phyloP scores from a whole-genome alignment of 92 coral and sea anemone genomes.

The Hydrozoanthus gracilis region DNA sequence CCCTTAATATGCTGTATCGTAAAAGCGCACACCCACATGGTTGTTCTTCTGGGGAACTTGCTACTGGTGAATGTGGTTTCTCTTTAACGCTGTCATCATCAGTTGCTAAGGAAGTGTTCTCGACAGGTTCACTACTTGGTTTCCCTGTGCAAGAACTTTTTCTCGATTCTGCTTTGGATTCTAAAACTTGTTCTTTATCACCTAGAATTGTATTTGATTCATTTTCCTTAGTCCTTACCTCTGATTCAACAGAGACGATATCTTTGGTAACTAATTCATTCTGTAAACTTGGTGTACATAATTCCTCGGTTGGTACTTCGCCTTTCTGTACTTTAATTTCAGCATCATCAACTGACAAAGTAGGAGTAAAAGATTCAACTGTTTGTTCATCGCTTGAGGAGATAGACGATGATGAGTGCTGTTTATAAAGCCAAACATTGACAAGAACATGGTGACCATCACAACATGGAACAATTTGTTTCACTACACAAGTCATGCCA shows the following conservation, averaged over 20 bases:
- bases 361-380: not conserved
- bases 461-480: constrained; percentile 85
- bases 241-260: not conserved
- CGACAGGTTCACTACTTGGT: not conserved
- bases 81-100: not conserved
- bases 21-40: constrained; percentile 41
- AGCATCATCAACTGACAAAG: not conserved
- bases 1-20: constrained; percentile 37
- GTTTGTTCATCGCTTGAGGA: not conserved
- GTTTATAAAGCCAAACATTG: constrained; percentile 53
- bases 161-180: not conserved
- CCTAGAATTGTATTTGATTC: not conserved
- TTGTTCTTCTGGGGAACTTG: not conserved
- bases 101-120: not conserved
- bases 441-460: constrained; percentile 85
- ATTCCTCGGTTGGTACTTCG: not conserved
- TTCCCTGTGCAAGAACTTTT: not conserved
- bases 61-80: not conserved
- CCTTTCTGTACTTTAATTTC: not conserved
- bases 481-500: constrained; percentile 50
- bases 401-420: not conserved
- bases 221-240: not conserved
- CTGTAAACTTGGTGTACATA: not conserved
- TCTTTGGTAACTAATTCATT: not conserved
- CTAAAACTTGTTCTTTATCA: not conserved